Evolutionary conservation across 1,140 invertebrate genomes (phyloP).

Genomic region (Panagrolaimus sp.): DNA sequence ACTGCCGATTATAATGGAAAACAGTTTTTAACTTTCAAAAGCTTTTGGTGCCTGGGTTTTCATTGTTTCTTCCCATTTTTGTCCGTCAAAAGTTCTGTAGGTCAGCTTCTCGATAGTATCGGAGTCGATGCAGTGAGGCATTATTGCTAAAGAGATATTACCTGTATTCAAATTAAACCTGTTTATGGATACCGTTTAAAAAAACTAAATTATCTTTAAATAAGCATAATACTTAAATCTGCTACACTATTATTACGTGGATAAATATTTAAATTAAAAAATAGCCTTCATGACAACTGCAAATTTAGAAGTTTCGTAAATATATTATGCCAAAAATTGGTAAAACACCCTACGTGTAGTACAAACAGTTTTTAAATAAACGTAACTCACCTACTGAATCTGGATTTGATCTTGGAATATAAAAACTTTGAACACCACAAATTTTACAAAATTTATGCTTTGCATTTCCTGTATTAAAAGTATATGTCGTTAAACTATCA

Average conservation of each 20-base stretch:
- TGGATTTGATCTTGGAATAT: slow-evolving; percentile 63
- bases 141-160: slow-evolving; percentile 57
- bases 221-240: no score
- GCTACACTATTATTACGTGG: no score
- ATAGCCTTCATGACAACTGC: no score
- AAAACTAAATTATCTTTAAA: no score
- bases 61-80: slow-evolving; percentile 62
- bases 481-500: slow-evolving; percentile 62
- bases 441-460: slow-evolving; percentile 64
- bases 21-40: slow-evolving; percentile 9
- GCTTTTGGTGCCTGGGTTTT: slow-evolving; percentile 34
- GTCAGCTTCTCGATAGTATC: slow-evolving; percentile 58
- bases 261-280: no score
- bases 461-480: slow-evolving; percentile 63
- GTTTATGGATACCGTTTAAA: no score
- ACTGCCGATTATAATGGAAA: no score
- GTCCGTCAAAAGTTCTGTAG: slow-evolving; percentile 60
- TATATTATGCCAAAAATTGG: no score
- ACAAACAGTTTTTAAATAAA: not conserved
- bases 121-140: slow-evolving; percentile 61
- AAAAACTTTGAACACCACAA: slow-evolving; percentile 64
- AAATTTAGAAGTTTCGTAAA: no score
- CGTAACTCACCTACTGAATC: slow-evolving; percentile 61
- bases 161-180: not conserved
- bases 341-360: no score